Percentiles rank a stretch among this genome's conserved stretches.
Evolutionary conservation across 2,113 vertebrate genomes (phyloP).

Genomic region (Gasterosteus nipponicus): DNA sequence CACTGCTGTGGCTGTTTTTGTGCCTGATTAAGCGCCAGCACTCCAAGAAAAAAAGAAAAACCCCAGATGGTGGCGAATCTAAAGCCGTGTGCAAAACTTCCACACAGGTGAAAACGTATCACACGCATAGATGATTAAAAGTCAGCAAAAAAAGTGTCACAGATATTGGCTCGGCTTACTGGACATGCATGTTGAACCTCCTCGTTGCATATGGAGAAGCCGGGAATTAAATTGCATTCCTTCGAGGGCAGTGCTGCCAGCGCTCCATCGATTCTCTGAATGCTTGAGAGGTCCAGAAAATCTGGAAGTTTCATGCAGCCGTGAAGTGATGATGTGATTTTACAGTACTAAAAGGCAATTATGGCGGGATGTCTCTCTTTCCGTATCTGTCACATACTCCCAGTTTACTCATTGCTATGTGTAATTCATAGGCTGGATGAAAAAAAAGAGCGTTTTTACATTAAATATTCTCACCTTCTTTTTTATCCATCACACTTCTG

Average conservation of each 20-base stretch:
- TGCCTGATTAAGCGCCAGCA: conserved; percentile 25
- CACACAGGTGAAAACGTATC: conserved; percentile 17
- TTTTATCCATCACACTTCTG: conserved; percentile 39
- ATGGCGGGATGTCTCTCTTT: conserved; percentile 26
- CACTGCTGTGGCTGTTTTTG: conserved; percentile 31
- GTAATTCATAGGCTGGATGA: conserved; percentile 30
- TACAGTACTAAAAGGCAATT: conserved; percentile 51
- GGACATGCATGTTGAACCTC: conserved; percentile 4
- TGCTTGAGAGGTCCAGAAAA: conserved; percentile 27
- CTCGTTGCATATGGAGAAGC: conserved; percentile 5
- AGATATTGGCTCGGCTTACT: neutral
- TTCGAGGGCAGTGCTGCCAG: conserved; percentile 4
- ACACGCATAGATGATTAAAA: neutral
- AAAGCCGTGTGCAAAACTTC: conserved; percentile 6
- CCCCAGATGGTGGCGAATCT: conserved; percentile 9
- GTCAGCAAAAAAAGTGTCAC: conserved; percentile 4
- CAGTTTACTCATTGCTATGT: conserved; percentile 7
- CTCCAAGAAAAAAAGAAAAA: neutral
- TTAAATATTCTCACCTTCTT: conserved; percentile 28
- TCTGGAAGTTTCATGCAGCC: conserved; percentile 32
- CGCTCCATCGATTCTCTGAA: conserved; percentile 29
- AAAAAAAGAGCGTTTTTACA: conserved; percentile 20
- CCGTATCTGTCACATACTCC: conserved; percentile 37
- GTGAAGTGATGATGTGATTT: conserved; percentile 39
- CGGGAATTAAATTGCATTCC: conserved; percentile 25